Percentiles rank a stretch among this genome's conserved stretches.
These are phyloP conservation scores for Gymnorhina tibicen DNA, from an alignment of 2,113 vertebrate genomes.

Conservation along the genomic window DNA sequence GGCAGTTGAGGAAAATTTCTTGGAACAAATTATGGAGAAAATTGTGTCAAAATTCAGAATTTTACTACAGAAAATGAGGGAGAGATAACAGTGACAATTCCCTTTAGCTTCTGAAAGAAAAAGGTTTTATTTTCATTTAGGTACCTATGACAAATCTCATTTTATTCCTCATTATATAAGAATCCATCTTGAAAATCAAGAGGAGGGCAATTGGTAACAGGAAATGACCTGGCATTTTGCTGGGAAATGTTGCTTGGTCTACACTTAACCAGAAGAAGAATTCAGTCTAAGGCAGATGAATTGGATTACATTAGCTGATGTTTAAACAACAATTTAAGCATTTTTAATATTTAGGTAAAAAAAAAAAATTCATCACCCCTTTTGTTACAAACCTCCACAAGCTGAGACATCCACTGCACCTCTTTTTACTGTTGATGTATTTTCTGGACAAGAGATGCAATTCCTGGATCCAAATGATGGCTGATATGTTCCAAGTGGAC, in stretches of 20 bases:
- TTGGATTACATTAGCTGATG: neutral
- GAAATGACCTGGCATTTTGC: neutral
- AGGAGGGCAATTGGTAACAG: neutral
- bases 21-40: neutral
- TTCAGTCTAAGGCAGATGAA: neutral
- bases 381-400: constrained; percentile 86
- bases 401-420: constrained; percentile 84
- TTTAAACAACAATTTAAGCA: neutral
- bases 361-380: neutral
- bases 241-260: neutral
- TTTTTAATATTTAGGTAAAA: neutral
- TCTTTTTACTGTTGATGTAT: constrained; percentile 89
- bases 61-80: neutral
- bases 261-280: neutral
- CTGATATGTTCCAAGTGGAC: constrained; percentile 90
- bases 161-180: neutral
- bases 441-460: constrained; percentile 83
- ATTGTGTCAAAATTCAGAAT: neutral
- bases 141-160: neutral
- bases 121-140: neutral
- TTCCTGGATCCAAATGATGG: constrained; percentile 79
- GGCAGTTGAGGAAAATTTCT: neutral
- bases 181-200: neutral
- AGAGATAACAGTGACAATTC: neutral
- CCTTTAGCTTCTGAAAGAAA: neutral